These are phyloP conservation scores for Netelia inedita DNA, from an alignment of 2,888 invertebrate genomes.

Conservation along the genomic window DNA sequence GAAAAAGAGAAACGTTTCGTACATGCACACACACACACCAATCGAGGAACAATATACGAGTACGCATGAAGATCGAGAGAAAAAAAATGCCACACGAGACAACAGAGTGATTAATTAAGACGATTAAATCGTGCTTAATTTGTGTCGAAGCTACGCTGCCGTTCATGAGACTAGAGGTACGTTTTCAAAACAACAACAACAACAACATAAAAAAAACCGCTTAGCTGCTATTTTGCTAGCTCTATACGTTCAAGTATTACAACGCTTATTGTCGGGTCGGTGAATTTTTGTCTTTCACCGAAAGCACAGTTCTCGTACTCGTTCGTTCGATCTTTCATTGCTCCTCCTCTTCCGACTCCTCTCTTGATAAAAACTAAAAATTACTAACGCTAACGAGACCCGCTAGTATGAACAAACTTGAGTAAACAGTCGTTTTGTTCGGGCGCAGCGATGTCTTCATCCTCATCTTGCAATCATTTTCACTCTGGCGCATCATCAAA, in stretches of 20 bases:
- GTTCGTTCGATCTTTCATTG: constrained; percentile 64
- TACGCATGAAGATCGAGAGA: constrained; percentile 82
- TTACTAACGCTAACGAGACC: constrained; percentile 45
- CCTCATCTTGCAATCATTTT: constrained; percentile 28
- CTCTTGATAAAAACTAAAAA: constrained; percentile 10
- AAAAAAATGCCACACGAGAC: constrained; percentile 79
- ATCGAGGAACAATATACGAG: constrained; percentile 62
- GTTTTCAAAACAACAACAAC: constrained; percentile 75
- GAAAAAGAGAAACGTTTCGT: constrained; percentile 65
- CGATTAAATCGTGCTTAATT: constrained; percentile 80
- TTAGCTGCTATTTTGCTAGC: constrained; percentile 79
- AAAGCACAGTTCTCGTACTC: constrained; percentile 62
- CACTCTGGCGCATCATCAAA: not conserved
- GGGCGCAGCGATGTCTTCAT: constrained; percentile 37
- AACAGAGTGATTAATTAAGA: constrained; percentile 80
- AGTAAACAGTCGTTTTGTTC: constrained; percentile 26
- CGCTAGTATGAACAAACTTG: constrained; percentile 22
- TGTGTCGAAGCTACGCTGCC: constrained; percentile 81
- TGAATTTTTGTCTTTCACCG: constrained; percentile 28
- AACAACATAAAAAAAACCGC: constrained; percentile 71
- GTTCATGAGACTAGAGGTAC: constrained; percentile 82
- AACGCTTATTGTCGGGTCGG: constrained; percentile 37
- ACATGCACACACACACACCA: constrained; percentile 69
- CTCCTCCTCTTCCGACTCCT: constrained; percentile 51
- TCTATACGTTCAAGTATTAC: constrained; percentile 43